These are phyloP conservation scores for Chiridota heheva DNA, from an alignment of 35 echinoderm and acorn worm species.

Conservation along the genomic window DNA sequence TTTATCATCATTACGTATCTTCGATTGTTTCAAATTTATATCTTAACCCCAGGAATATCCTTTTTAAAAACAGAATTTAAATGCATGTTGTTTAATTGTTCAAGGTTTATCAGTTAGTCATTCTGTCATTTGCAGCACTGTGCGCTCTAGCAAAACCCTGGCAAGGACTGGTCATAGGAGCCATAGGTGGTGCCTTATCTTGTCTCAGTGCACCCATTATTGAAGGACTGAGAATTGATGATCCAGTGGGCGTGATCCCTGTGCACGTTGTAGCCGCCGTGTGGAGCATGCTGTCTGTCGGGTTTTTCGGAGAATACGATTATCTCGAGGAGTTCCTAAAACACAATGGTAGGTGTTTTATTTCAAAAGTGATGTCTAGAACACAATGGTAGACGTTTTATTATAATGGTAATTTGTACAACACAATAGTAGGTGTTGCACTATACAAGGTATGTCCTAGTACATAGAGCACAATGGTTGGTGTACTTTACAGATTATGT, in stretches of 20 bases:
- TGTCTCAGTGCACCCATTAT: constrained; percentile 52
- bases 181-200: constrained; percentile 37
- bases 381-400: constrained; percentile 27
- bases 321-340: constrained; percentile 23
- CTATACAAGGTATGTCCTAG: too few species aligned
- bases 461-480: too few species aligned
- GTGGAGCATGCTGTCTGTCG: constrained; percentile 69
- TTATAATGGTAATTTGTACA: background rate
- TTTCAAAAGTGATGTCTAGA: background rate
- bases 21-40: too few species aligned
- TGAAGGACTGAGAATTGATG: constrained; percentile 65
- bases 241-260: constrained; percentile 72
- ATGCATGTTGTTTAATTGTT: too few species aligned
- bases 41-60: too few species aligned
- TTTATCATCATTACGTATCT: too few species aligned
- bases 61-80: too few species aligned
- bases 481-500: too few species aligned
- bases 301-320: constrained; percentile 57
- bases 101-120: too few species aligned
- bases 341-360: constrained; percentile 30
- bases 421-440: constrained; percentile 29
- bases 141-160: constrained; percentile 77
- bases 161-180: constrained; percentile 70
- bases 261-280: constrained; percentile 63
- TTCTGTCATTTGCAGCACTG: constrained; percentile 37